Evolutionary conservation across 2,113 vertebrate genomes (phyloP).

Genomic region (Perca fluviatilis): DNA sequence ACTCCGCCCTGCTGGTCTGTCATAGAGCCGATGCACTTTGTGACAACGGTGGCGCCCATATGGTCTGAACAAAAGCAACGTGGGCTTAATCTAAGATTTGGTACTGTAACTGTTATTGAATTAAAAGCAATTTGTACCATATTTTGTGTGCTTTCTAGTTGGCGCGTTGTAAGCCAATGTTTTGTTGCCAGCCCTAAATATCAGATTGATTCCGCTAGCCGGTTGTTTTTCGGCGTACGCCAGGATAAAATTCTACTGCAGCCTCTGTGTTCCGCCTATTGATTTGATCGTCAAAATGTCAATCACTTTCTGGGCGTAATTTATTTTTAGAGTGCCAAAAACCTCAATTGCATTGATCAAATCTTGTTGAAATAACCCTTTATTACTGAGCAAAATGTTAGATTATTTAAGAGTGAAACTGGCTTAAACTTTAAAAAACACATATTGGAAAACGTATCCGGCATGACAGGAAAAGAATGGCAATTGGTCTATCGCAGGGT

Average conservation of each 20-base stretch:
- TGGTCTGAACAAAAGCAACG: not conserved
- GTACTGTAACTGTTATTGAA: not conserved
- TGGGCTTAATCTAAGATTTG: not conserved
- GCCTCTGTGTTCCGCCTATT: not conserved
- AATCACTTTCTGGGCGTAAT: constrained; percentile 49
- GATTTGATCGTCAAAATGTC: constrained; percentile 53
- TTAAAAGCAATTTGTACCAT: rapidly evolving
- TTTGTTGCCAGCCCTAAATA: not conserved
- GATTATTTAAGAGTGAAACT: not conserved
- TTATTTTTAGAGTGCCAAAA: not conserved
- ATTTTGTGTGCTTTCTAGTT: not conserved
- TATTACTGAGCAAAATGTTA: not conserved
- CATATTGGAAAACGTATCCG: not conserved
- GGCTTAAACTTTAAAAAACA: not conserved
- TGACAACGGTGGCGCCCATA: not conserved
- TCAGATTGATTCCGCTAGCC: not conserved
- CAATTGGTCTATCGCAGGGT: constrained; percentile 70
- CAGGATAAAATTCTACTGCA: not conserved
- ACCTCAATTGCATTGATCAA: not conserved
- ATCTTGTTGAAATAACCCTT: not conserved
- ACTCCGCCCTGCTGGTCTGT: not conserved
- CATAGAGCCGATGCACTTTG: not conserved
- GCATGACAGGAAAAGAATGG: constrained; percentile 54
- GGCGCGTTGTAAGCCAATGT: rapidly evolving
- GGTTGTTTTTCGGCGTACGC: not conserved